Base-by-base conservation (phyloP, 2,888 invertebrate species). In the Hyles lineata region DNA sequence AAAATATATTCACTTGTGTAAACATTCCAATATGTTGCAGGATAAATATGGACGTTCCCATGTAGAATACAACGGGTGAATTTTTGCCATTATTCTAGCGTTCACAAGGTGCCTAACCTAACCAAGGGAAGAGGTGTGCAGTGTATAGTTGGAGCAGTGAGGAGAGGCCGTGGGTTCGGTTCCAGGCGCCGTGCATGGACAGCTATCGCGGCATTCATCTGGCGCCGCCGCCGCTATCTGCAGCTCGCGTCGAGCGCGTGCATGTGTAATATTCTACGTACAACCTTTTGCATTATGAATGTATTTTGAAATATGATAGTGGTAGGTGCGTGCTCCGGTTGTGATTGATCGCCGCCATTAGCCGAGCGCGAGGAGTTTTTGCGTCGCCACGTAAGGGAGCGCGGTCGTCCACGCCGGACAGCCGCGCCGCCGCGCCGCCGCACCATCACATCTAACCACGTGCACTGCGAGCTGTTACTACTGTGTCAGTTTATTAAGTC, bases 281-380 rank as follows among this genome's bases (percentile, higher is more conserved):
- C 52, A 55, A 71, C 62, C 52, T 63, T 71, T 25, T 52, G 21
- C 25, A 55, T 62, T 61, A 71, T 71, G 61, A 61, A 60, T 71
- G 62, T 50, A 50, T 67, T 67, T 67, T 23, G 67, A 67, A 67
- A 67, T 67, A 50, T 67, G 43, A 50, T 50, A 67, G n/a, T 55
- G 61, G 35, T 32, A 62, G 19, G 19, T 67, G 43, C 50, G 43
- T 67, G 67, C 67, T 50, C 55, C 52, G 62, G 62, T 70, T 67
- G 43, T 58, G 70, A 70, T 70, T 69, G 69, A 70, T 70, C 55
- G 70, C 17, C 17, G 21, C 70, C 58, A 70, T 58, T 58, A 70
- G 58, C 70, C 55, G 19, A 58, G 25, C 52, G 21, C 15, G n/a
- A 35, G 35, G 35, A 61, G 32, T 15, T 63, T 63, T 63, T 63